phyloP scores from a whole-genome alignment of 1,140 invertebrate genomes.

The Lineus longissimus region DNA sequence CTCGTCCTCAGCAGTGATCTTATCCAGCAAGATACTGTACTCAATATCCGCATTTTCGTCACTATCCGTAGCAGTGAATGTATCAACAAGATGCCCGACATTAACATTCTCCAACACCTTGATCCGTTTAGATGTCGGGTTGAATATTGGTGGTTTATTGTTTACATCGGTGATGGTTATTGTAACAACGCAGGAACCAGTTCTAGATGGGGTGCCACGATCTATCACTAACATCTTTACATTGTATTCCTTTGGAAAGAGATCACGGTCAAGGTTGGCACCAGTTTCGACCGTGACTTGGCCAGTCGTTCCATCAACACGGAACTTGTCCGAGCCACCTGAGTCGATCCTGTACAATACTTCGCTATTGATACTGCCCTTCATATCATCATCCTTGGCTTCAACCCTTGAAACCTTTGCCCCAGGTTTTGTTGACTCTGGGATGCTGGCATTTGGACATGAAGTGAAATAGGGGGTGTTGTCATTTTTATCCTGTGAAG shows the following conservation, averaged over 20 bases:
- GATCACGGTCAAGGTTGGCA: neutral
- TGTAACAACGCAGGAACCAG: neutral
- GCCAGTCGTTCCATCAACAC: neutral
- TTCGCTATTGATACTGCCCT: neutral
- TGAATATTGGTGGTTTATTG: slow-evolving; percentile 3
- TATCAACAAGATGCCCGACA: neutral
- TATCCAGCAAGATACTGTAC: neutral
- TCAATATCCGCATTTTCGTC: neutral
- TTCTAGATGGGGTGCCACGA: neutral
- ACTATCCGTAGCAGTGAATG: neutral
- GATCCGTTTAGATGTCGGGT: neutral
- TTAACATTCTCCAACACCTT: neutral
- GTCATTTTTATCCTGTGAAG: neutral
- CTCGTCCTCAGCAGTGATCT: neutral
- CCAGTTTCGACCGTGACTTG: neutral
- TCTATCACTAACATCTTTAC: neutral
- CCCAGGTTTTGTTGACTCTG: neutral
- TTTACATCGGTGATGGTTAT: slow-evolving; percentile 2
- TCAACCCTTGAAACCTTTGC: neutral
- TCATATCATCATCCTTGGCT: neutral
- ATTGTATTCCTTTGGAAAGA: neutral
- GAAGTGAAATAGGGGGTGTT: neutral
- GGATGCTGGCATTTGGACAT: neutral
- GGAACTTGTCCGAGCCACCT: neutral
- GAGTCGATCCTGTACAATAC: neutral